Conservation (phyloP, 1,140 invertebrate species). For the Bemisia tabaci region DNA sequence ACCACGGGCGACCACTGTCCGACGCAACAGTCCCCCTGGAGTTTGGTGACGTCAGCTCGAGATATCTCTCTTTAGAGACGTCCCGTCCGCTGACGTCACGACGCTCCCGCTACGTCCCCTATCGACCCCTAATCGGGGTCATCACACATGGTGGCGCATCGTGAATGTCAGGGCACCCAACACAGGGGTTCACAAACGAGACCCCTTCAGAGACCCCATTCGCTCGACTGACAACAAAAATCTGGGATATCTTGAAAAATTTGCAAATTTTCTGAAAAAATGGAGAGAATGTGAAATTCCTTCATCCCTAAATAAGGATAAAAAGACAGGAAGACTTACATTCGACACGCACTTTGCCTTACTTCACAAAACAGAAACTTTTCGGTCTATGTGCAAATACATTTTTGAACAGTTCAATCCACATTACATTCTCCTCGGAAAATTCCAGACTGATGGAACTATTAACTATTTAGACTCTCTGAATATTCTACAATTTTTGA, state of each 20-base stretch:
- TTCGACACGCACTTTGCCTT: neutral
- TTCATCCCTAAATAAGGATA: no score
- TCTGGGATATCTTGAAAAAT: neutral
- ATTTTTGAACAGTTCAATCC: neutral
- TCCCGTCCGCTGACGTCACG: no score
- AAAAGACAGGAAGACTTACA: neutral
- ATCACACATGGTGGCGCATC: neutral
- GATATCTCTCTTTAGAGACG: no score
- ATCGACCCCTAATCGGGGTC: no score
- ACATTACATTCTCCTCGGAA: constrained; percentile 10
- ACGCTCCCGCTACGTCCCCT: no score
- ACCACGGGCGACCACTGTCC: no score
- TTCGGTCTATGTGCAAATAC: neutral
- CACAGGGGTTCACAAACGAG: neutral
- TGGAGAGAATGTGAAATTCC: no score
- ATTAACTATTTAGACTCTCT: no score
- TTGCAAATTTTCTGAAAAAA: no score
- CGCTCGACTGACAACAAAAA: neutral
- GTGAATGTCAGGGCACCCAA: neutral
- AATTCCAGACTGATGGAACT: constrained; percentile 15
- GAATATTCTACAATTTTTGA: no score
- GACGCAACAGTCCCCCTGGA: no score
- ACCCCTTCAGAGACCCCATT: neutral
- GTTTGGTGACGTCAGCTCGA: no score
- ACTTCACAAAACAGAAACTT: neutral